A percentile compares a stretch with the other conserved stretches of the same genome.
Evolutionary conservation across 2,113 vertebrate genomes (phyloP).

Genomic region (Oryzias melastigma): DNA sequence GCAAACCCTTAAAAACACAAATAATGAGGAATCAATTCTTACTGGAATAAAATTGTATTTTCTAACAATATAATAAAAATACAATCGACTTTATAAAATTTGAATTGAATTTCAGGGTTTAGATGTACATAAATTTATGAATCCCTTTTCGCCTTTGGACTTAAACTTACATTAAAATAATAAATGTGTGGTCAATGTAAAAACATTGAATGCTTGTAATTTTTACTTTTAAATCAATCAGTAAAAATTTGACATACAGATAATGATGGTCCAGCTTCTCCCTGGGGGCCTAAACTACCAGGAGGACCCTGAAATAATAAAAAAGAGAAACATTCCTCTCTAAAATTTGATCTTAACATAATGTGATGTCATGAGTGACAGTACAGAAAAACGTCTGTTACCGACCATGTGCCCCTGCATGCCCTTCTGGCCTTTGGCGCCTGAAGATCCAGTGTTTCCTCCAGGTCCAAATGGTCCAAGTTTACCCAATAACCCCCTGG

Average conservation of each 20-base stretch:
- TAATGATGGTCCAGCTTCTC: slow-evolving; percentile 52
- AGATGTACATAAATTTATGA: not conserved
- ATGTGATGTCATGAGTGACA: too few relatives aligned
- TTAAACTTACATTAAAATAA: too few relatives aligned
- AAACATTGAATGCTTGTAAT: too few relatives aligned
- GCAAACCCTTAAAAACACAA: slow-evolving; percentile 58
- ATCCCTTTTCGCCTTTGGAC: not conserved
- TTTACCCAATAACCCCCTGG: slow-evolving; percentile 54
- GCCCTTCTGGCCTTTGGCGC: slow-evolving; percentile 68
- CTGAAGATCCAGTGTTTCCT: slow-evolving; percentile 63
- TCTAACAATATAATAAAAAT: not conserved
- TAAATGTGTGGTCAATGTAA: too few relatives aligned
- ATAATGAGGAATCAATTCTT: not conserved
- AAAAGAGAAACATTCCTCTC: too few relatives aligned
- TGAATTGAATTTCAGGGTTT: not conserved
- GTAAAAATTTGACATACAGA: slow-evolving; percentile 50
- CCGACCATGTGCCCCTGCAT: slow-evolving; percentile 61
- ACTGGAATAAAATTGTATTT: not conserved
- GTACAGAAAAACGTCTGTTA: not conserved
- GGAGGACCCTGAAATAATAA: slow-evolving; percentile 59
- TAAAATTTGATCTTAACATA: too few relatives aligned
- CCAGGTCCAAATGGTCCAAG: slow-evolving; percentile 68
- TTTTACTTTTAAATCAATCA: not conserved
- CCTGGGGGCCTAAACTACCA: slow-evolving; percentile 59
- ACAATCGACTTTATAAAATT: too few relatives aligned